Base-by-base conservation (phyloP, 2,113 vertebrate species). In the Prinia subflava region DNA sequence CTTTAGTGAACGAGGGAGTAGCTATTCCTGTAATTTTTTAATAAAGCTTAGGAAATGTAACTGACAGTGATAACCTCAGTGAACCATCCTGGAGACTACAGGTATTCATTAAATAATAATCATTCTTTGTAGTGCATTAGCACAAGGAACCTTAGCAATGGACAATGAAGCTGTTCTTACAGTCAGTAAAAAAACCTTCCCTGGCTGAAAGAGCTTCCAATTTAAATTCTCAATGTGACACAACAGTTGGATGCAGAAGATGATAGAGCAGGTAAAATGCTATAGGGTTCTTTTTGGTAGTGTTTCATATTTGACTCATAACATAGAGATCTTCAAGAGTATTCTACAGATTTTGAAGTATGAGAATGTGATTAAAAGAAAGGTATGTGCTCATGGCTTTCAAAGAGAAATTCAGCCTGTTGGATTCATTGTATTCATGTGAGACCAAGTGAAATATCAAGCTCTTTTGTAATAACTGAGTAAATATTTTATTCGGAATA, bases 51-150 rank as follows among this genome's bases (percentile, higher is more conserved):
- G 83, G 63, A 92, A 92, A 87, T 64, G 57, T 88, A 78, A 47
- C 47, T 56, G 73, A 35, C 64, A 92, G 24, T 63, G 55, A 83
- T 92, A 95, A 93, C 68, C 73, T 86, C 55, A 59, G 64, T 70
- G 92, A 93, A 81, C 60, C 52, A 59, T 88, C 73, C 73, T 70
- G 44, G 89, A 83, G 80, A 87, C 0, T 13, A 67, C 53, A 74
- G 64, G 39, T 81, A 52, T 84, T 92, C 86, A 89, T 95, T 92
- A 93, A 95, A 93, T 94, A 90, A 90, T 90, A 95, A 83, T 68
- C 10, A 30, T 41, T 86, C 67, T 96, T 92, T 90, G 90, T 85
- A 92, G 69, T 59, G 69, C 64, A 63, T 89, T 94, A 78, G 70
- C 78, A 83, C 16, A 10, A 88, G 62, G 78, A 85, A 30, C 70